Evolutionary conservation across 1,140 invertebrate species (phyloP).

Genomic region (Asobara japonica): DNA sequence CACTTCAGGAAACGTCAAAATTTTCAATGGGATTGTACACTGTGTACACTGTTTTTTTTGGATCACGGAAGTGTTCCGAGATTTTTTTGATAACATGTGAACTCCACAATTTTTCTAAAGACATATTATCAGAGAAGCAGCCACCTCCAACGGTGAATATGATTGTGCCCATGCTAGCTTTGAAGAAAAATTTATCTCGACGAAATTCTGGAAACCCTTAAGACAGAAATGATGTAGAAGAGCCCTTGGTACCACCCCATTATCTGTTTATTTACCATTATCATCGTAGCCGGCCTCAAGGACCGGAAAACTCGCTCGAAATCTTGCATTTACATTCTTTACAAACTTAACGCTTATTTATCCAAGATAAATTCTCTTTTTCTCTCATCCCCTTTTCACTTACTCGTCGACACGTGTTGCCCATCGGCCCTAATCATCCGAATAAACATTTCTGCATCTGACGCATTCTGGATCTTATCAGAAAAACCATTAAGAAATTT

Average conservation of each 20-base stretch:
- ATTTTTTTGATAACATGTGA: too few relatives aligned
- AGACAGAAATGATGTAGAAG: neutral
- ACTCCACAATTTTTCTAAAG: too few relatives aligned
- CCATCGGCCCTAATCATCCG: constrained; percentile 36
- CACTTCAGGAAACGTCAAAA: too few relatives aligned
- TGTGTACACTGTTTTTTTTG: too few relatives aligned
- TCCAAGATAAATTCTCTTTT: constrained; percentile 36
- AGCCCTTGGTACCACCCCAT: constrained; percentile 19
- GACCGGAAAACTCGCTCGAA: neutral
- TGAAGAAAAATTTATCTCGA: neutral
- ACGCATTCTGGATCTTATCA: too few relatives aligned
- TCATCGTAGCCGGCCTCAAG: constrained; percentile 15
- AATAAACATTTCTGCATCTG: constrained; percentile 34
- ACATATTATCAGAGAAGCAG: too few relatives aligned
- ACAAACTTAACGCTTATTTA: constrained; percentile 41
- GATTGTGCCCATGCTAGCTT: too few relatives aligned
- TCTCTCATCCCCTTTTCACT: neutral
- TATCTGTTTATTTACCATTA: constrained; percentile 45
- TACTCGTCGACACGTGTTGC: constrained; percentile 18
- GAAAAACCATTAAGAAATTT: too few relatives aligned
- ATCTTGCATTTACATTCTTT: neutral
- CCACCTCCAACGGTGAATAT: too few relatives aligned
- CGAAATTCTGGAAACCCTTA: neutral
- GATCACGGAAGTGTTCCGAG: too few relatives aligned
- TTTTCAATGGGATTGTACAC: too few relatives aligned